Evolutionary conservation across 1,140 invertebrate genomes (phyloP).

Genomic region (Phortica variegata): DNA sequence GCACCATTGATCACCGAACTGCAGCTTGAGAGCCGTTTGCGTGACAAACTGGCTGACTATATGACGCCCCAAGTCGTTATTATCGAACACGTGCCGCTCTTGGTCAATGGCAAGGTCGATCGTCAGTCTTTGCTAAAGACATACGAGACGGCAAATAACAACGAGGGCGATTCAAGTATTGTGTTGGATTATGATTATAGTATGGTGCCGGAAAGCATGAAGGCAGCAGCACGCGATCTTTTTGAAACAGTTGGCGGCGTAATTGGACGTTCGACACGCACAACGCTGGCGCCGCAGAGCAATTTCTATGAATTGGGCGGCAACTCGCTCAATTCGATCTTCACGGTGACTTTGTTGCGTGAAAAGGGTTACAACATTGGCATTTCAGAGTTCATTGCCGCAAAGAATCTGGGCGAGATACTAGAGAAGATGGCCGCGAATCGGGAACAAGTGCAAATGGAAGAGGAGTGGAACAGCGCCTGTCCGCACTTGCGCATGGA

Average conservation of each 20-base stretch:
- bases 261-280: constrained; percentile 64
- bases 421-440: constrained; percentile 60
- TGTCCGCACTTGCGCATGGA: constrained; percentile 58
- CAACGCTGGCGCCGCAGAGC: constrained; percentile 62
- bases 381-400: constrained; percentile 77
- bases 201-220: constrained; percentile 62
- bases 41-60: constrained; percentile 68
- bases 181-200: constrained; percentile 63
- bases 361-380: constrained; percentile 76
- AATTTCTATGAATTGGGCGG: constrained; percentile 85
- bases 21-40: constrained; percentile 67
- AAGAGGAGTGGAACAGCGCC: constrained; percentile 36
- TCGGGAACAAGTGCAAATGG: constrained; percentile 33
- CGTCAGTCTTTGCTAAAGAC: constrained; percentile 71
- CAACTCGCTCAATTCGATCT: constrained; percentile 83
- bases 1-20: constrained; percentile 59
- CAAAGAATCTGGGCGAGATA: constrained; percentile 69
- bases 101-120: constrained; percentile 85
- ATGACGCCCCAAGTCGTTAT: constrained; percentile 78
- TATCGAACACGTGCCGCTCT: constrained; percentile 71
- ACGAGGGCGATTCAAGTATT: constrained; percentile 53
- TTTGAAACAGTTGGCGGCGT: constrained; percentile 73
- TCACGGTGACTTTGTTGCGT: constrained; percentile 73
- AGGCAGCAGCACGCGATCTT: constrained; percentile 66
- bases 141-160: constrained; percentile 70